Evolutionary conservation across 2,113 vertebrate species (phyloP).

Genomic region (Eublepharis macularius): DNA sequence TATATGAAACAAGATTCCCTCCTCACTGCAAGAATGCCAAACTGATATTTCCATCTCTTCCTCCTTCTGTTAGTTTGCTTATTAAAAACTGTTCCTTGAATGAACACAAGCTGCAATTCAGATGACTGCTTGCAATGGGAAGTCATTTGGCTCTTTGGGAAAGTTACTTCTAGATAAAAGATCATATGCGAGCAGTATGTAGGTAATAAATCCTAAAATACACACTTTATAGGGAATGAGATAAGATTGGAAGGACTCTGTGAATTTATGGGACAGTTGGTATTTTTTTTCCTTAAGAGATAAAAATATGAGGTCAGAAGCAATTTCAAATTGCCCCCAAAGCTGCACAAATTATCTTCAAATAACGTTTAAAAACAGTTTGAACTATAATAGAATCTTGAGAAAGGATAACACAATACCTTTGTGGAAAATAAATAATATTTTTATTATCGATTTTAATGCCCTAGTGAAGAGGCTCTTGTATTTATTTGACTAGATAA

Average conservation of each 20-base stretch:
- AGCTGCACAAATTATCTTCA: background rate
- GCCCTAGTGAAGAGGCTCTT: background rate
- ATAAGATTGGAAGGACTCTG: background rate
- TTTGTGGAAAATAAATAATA: background rate
- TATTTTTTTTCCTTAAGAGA: background rate
- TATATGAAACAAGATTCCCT: too few species aligned
- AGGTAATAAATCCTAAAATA: background rate
- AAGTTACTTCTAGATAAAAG: background rate
- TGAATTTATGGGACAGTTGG: background rate
- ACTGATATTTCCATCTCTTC: background rate
- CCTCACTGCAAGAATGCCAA: too few species aligned
- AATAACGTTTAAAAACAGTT: slow-evolving; percentile 5
- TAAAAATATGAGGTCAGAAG: slow-evolving; percentile 6
- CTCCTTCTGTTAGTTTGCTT: background rate
- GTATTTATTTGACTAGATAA: background rate
- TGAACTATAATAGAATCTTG: background rate
- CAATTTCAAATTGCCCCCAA: slow-evolving; percentile 17
- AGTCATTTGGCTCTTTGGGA: background rate
- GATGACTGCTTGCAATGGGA: background rate
- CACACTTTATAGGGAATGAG: background rate
- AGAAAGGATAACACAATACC: background rate
- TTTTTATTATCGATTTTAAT: background rate
- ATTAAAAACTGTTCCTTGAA: background rate
- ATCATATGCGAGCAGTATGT: background rate
- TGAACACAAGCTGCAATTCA: background rate